Evolutionary conservation across 1,140 invertebrate species (phyloP).

Genomic region (Yoshiicerus persimilis): DNA sequence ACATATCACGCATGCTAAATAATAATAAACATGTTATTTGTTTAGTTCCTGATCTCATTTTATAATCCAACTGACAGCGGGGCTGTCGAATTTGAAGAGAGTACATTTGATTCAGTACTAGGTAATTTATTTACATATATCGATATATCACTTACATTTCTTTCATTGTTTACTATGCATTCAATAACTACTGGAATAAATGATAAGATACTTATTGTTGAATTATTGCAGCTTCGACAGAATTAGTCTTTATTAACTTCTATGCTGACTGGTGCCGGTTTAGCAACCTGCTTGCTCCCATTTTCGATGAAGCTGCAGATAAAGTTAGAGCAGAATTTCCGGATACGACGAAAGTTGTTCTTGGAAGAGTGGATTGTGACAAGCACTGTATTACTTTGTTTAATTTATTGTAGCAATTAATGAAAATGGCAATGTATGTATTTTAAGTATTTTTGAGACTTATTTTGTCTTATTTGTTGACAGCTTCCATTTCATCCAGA

Average conservation of each 20-base stretch:
- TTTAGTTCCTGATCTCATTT: conserved; percentile 50
- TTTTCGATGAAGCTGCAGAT: conserved; percentile 94
- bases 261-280: conserved; percentile 97
- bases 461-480: conserved; percentile 43
- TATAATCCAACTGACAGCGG: conserved; percentile 58
- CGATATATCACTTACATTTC: background rate
- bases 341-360: conserved; percentile 78
- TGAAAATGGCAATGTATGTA: too few relatives aligned
- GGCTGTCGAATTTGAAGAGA: conserved; percentile 71
- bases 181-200: background rate
- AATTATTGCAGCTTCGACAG: conserved; percentile 79
- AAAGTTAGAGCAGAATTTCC: conserved; percentile 80
- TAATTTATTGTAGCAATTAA: too few relatives aligned
- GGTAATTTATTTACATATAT: conserved; percentile 58
- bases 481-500: conserved; percentile 76
- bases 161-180: background rate
- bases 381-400: conserved; percentile 66
- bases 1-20: background rate
- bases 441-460: conserved; percentile 34
- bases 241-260: conserved; percentile 97
- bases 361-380: conserved; percentile 98
- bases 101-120: conserved; percentile 78
- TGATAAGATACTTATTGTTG: conserved; percentile 19
- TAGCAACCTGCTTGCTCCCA: conserved; percentile 92
- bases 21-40: background rate